Evolutionary conservation across 2,113 vertebrate species (phyloP).

Genomic region (Pseudorasbora parva): DNA sequence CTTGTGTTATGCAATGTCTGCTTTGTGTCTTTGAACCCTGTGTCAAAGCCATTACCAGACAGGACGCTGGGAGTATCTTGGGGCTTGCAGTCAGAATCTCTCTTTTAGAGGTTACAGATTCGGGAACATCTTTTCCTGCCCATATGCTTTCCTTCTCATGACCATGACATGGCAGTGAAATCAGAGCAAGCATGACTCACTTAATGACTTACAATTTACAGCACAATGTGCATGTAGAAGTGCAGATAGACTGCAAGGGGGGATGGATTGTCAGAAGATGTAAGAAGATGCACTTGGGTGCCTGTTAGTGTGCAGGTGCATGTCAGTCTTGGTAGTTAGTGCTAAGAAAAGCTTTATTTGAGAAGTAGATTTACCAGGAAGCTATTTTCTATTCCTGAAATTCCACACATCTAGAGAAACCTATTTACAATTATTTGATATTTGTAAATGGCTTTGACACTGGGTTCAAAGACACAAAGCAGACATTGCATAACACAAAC

Average conservation of each 20-base stretch:
- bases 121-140: constrained; percentile 14
- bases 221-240: not conserved
- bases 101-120: constrained; percentile 36
- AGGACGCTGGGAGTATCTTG: constrained; percentile 48
- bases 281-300: constrained; percentile 8
- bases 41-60: constrained; percentile 57
- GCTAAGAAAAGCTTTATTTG: constrained; percentile 1
- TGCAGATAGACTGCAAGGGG: not conserved
- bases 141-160: not conserved
- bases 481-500: no score
- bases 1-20: constrained; percentile 42
- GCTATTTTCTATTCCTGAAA: not conserved
- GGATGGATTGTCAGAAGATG: constrained; percentile 18
- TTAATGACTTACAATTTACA: constrained; percentile 9
- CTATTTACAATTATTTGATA: not conserved
- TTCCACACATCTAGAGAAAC: not conserved
- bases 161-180: constrained; percentile 13
- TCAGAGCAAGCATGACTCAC: not conserved
- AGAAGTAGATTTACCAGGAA: not conserved
- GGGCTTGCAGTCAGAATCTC: constrained; percentile 32
- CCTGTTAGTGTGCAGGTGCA: not conserved
- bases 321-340: not conserved
- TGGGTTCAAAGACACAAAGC: no score
- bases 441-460: not conserved
- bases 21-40: constrained; percentile 55